These are phyloP conservation scores for Albula goreensis DNA, from an alignment of 2,113 vertebrate genomes.

Conservation along the genomic window DNA sequence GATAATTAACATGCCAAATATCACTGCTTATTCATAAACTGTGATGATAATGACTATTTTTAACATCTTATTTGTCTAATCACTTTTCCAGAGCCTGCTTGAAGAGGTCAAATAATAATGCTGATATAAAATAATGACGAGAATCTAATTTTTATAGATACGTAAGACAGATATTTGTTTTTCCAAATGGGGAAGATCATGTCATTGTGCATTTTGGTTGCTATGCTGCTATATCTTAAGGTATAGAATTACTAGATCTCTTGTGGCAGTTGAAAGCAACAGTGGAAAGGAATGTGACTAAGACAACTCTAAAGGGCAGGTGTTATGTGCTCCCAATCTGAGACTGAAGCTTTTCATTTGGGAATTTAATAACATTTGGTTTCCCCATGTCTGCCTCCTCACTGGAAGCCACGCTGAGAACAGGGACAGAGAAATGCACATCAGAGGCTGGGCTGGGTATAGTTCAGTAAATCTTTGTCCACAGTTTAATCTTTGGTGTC, in stretches of 20 bases:
- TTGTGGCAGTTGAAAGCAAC: neutral
- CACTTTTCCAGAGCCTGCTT: slow-evolving; percentile 19
- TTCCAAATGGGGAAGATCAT: neutral
- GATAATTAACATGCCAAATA: slow-evolving; percentile 34
- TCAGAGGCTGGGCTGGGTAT: neutral
- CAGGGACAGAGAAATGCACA: neutral
- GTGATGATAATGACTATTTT: slow-evolving; percentile 26
- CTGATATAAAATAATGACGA: slow-evolving; percentile 11
- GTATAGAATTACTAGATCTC: slow-evolving; percentile 2
- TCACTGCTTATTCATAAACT: slow-evolving; percentile 24
- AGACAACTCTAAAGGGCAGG: neutral
- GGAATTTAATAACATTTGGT: neutral
- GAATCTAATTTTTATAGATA: neutral
- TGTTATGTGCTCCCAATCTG: slow-evolving; percentile 3
- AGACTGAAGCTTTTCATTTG: neutral
- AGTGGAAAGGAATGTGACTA: neutral
- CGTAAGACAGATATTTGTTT: neutral
- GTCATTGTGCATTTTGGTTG: slow-evolving; percentile 15
- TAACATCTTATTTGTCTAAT: slow-evolving; percentile 12
- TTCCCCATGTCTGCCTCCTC: neutral
- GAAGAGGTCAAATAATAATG: neutral
- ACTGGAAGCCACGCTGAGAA: neutral
- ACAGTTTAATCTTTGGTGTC: neutral
- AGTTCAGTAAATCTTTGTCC: neutral
- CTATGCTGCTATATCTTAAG: slow-evolving; percentile 5